A percentile compares a stretch with the other conserved stretches of the same genome.
phyloP scores from a whole-genome alignment of 2,113 vertebrate species.

The Cairina moschata region DNA sequence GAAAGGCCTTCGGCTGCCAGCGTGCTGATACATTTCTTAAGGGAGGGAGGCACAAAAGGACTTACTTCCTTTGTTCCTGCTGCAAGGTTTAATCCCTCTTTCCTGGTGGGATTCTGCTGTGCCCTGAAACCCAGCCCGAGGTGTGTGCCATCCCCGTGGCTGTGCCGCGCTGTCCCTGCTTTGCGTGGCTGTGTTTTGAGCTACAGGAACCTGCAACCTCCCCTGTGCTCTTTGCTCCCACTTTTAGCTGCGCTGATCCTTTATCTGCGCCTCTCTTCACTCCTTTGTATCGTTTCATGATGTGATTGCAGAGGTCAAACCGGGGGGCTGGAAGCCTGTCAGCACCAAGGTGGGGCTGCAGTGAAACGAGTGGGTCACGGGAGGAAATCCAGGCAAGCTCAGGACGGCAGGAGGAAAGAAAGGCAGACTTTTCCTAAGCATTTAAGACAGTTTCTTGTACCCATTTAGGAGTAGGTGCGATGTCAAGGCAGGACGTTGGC shows the following conservation, averaged over 20 bases:
- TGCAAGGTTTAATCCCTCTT: slow-evolving; percentile 25
- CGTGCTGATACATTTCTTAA: rapidly evolving
- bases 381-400: not conserved
- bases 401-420: rapidly evolving
- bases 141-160: not conserved
- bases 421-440: not conserved
- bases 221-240: not conserved
- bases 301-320: not conserved
- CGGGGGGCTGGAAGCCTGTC: not conserved
- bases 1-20: not conserved
- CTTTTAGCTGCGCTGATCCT: not conserved
- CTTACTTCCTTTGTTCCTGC: not conserved
- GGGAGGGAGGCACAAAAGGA: not conserved
- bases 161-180: not conserved
- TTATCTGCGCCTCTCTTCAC: not conserved
- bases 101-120: not conserved
- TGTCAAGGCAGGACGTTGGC: not conserved
- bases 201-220: not conserved
- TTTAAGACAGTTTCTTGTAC: not conserved
- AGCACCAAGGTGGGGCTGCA: not conserved
- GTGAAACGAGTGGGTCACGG: not conserved
- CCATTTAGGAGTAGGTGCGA: not conserved
- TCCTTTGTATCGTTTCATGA: not conserved
- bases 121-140: not conserved
- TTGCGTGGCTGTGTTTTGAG: not conserved